Evolutionary conservation across 2,797 vertebrate species (phyloP).

Genomic region (Micromesistius poutassou): DNA sequence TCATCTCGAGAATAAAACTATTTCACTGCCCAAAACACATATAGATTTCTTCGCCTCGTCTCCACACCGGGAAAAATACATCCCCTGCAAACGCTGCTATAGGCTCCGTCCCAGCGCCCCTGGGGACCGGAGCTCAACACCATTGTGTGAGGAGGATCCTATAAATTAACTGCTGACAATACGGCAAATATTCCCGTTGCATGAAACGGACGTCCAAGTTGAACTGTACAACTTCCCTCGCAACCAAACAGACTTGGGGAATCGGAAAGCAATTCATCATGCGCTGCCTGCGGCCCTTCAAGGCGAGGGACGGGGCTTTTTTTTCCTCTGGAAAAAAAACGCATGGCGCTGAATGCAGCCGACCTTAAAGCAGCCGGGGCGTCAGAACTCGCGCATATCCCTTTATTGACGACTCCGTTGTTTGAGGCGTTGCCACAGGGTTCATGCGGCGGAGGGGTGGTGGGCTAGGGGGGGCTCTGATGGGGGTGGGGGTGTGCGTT

Average conservation of each 20-base stretch:
- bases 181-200: conserved; percentile 10
- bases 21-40: conserved; percentile 55
- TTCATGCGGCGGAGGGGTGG: too few species aligned
- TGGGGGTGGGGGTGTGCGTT: conserved; percentile 38
- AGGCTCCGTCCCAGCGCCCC: neutral
- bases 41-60: conserved; percentile 48
- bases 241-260: neutral
- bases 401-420: conserved; percentile 57
- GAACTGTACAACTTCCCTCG: neutral
- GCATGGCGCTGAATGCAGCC: neutral
- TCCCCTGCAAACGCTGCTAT: conserved; percentile 13
- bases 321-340: neutral
- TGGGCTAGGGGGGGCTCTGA: too few species aligned
- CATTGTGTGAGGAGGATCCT: conserved; percentile 15
- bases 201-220: conserved; percentile 4
- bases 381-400: conserved; percentile 35
- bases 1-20: conserved; percentile 62
- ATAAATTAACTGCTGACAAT: conserved; percentile 12
- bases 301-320: too few species aligned
- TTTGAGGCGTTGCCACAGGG: conserved; percentile 48
- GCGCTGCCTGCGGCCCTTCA: neutral
- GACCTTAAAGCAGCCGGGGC: conserved; percentile 1
- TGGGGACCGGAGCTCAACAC: conserved; percentile 11
- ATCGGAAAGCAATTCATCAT: neutral
- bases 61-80: conserved; percentile 15